Evolutionary conservation across 2,888 invertebrate species (phyloP).

Genomic region (Pandemis cinnamomeana): DNA sequence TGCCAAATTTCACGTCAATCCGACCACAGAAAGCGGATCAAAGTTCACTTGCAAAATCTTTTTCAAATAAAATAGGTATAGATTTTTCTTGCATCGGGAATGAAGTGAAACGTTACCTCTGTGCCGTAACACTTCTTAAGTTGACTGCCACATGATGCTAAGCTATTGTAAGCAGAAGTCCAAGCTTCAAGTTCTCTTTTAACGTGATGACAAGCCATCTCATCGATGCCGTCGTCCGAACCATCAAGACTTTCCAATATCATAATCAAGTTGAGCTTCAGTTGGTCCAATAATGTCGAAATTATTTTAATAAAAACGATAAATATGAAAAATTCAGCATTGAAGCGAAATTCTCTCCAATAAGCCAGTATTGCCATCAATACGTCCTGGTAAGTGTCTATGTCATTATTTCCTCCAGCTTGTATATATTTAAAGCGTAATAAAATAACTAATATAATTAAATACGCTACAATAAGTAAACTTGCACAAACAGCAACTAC

Average conservation of each 20-base stretch:
- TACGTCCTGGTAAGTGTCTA: not conserved
- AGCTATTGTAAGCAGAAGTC: not conserved
- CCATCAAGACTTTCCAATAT: not conserved
- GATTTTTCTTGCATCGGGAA: too few relatives aligned
- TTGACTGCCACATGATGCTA: not conserved
- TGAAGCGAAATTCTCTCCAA: slow-evolving; percentile 8
- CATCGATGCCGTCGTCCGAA: slow-evolving; percentile 1
- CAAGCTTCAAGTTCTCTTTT: not conserved
- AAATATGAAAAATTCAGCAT: slow-evolving; percentile 3
- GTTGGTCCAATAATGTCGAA: not conserved
- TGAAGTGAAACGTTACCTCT: not conserved
- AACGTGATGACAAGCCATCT: not conserved
- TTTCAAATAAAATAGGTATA: too few relatives aligned
- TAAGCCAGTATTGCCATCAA: not conserved
- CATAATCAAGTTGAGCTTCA: not conserved
- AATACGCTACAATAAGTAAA: not conserved
- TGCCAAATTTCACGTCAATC: too few relatives aligned
- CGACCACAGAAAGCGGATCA: too few relatives aligned
- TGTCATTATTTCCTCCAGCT: not conserved
- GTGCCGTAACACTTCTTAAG: not conserved
- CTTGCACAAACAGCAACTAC: not conserved
- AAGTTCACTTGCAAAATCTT: too few relatives aligned
- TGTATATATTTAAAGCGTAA: not conserved
- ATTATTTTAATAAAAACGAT: not conserved
- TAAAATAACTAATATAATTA: not conserved